These are phyloP conservation scores for Characodon lateralis DNA, from an alignment of 2,797 vertebrate genomes.

Conservation along the genomic window DNA sequence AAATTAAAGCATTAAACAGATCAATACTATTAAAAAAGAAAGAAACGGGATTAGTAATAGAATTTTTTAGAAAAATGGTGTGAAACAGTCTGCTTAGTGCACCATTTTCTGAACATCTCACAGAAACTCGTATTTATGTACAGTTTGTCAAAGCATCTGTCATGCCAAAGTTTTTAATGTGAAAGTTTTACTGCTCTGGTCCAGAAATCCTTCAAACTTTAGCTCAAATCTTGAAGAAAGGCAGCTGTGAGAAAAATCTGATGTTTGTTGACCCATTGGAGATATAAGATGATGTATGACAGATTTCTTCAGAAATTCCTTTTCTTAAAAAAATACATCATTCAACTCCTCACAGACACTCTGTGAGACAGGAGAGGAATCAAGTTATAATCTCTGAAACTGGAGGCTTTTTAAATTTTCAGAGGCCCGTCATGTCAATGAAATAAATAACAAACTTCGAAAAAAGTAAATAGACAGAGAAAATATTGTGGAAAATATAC, in stretches of 20 bases:
- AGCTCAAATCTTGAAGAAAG: conserved; percentile 30
- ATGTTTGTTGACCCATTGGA: conserved; percentile 16
- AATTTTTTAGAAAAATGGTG: conserved; percentile 25
- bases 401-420: conserved; percentile 57
- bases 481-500: conserved; percentile 65
- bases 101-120: conserved; percentile 59
- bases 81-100: conserved; percentile 50
- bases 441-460: conserved; percentile 80
- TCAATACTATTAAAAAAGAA: conserved; percentile 41
- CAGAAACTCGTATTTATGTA: conserved; percentile 72
- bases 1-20: conserved; percentile 34
- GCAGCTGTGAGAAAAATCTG: conserved; percentile 22
- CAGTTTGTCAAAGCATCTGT: conserved; percentile 49
- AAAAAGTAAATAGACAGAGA: conserved; percentile 56
- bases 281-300: conserved; percentile 35
- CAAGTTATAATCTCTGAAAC: conserved; percentile 61
- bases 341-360: conserved; percentile 39
- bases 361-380: conserved; percentile 49
- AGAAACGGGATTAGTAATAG: conserved; percentile 21
- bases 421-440: conserved; percentile 72
- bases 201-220: conserved; percentile 39
- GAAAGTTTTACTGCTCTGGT: conserved; percentile 42
- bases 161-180: conserved; percentile 29
- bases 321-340: conserved; percentile 48
- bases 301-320: conserved; percentile 47